phyloP scores from a whole-genome alignment of 2,113 vertebrate genomes.

The Eurypyga helias region DNA sequence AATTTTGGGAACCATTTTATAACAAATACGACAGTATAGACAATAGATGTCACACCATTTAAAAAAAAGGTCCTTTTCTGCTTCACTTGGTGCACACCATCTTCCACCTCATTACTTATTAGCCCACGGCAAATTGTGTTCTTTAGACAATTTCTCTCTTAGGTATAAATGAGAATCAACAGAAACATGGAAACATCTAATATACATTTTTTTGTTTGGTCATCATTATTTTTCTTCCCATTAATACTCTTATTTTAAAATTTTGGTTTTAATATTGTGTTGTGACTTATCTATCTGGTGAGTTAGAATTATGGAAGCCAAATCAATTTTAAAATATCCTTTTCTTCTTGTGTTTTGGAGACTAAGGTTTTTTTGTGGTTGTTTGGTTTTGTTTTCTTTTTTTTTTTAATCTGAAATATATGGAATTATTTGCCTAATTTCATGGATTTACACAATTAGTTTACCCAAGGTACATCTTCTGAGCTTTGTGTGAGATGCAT shows the following conservation, averaged over 20 bases:
- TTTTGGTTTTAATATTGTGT: not conserved
- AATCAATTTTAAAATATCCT: not conserved
- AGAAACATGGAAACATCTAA: not conserved
- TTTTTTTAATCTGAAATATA: not conserved
- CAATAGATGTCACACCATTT: not conserved
- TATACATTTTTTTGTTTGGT: accelerated
- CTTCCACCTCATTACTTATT: not conserved
- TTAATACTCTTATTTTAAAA: not conserved
- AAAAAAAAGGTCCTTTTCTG: not conserved
- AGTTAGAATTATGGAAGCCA: not conserved
- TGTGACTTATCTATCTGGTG: not conserved
- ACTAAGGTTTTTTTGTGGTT: too few species aligned
- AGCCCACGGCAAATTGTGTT: not conserved
- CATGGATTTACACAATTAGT: not conserved
- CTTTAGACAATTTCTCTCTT: not conserved
- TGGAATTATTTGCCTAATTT: not conserved
- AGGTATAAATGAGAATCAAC: not conserved
- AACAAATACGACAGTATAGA: not conserved
- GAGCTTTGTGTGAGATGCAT: not conserved
- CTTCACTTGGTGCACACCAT: not conserved
- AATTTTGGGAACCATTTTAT: constrained; percentile 18
- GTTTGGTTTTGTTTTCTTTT: too few species aligned
- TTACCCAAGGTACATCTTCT: not conserved
- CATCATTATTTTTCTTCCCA: not conserved
- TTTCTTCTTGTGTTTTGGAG: not conserved